phyloP scores from a whole-genome alignment of 2,888 invertebrate genomes.

The Rhagium mordax region DNA sequence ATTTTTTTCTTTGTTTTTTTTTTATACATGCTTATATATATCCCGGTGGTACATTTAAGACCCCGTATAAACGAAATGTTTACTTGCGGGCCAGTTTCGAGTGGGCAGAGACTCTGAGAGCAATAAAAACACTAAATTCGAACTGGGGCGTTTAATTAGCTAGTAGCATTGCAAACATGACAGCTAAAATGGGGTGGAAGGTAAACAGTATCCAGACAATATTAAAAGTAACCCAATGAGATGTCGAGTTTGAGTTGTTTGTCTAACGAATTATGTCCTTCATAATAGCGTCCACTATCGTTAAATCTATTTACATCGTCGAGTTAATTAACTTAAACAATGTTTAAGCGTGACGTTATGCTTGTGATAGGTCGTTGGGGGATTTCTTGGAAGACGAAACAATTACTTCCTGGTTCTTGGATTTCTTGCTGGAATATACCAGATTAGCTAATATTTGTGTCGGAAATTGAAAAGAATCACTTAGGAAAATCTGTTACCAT shows the following conservation, averaged over 20 bases:
- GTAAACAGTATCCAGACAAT: slow-evolving; percentile 20
- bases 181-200: not conserved
- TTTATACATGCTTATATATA: too few species aligned
- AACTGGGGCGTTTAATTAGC: not conserved
- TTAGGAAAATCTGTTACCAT: too few species aligned
- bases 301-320: slow-evolving; percentile 31
- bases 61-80: too few species aligned
- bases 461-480: too few species aligned
- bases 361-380: not conserved
- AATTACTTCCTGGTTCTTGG: not conserved
- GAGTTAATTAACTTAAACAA: slow-evolving; percentile 28
- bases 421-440: too few species aligned
- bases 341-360: not conserved
- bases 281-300: not conserved
- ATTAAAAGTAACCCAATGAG: slow-evolving; percentile 25
- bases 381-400: not conserved
- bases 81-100: too few species aligned
- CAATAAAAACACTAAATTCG: not conserved
- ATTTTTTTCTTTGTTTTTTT: too few species aligned
- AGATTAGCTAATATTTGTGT: too few species aligned
- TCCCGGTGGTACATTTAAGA: too few species aligned
- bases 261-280: slow-evolving; percentile 19
- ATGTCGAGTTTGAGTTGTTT: slow-evolving; percentile 14
- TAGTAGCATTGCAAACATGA: not conserved
- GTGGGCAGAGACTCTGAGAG: too few species aligned